Evolutionary conservation across 2,888 invertebrate genomes (phyloP), one percentile per base, ranked within the genome.

Genomic region (Monochamus alternatus): DNA sequence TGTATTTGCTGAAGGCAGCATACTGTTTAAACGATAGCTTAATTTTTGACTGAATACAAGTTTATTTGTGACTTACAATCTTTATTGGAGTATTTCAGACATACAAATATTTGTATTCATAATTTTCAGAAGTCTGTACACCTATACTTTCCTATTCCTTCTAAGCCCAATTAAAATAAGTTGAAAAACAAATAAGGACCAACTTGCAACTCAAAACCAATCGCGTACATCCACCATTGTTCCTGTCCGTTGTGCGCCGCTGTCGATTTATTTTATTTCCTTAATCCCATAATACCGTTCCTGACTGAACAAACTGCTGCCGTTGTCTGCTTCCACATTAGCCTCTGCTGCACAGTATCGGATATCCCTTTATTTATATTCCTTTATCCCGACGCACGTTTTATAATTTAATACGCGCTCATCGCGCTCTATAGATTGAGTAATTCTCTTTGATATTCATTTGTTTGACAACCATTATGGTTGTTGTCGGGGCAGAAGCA

Each of bases 361-460:
- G 78, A 77, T 83, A 78, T 82, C 82, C 79, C 81, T 82, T 81
- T 74, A 80, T 82, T 72, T 76, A 76, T 75, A 78, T 75, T 76
- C 75, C 71, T 77, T 79, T 79, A 75, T 79, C 55, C 72, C 65
- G 69, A 80, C 80, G 81, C 81, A 80, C 80, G 82, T 82, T 81
- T 82, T 79, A 82, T 77, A 80, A 82, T 82, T 80, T 80, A 81
- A 82, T 82, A 81, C 80, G 79, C 79, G 76, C 68, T 77, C 81
- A 81, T 80, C 80, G 79, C 79, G 76, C 70, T 77, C 81, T 78
- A 69, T 71, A 74, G 77, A 80, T 80, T 75, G 81, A 79, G 76
- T 80, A 79, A 80, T 78, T 77, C 75, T 76, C 79, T 81, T 81
- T 81, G 78, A 78, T 80, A 78, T 74, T 81, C 79, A 63, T 71